Conservation (phyloP, 2,113 vertebrate species). For the Misgurnus anguillicaudatus region DNA sequence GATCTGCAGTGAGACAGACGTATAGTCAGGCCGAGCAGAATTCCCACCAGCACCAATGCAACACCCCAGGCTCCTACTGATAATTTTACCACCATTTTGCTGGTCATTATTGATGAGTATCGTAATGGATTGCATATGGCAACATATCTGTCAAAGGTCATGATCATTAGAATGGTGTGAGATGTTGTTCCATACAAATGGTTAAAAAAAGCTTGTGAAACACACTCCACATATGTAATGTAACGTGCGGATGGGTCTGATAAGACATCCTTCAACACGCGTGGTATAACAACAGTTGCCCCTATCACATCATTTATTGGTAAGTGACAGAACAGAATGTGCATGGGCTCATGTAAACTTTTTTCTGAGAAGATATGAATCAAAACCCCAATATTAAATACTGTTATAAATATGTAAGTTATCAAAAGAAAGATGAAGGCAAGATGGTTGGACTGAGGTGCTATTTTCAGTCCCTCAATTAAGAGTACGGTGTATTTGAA, state of each 20-base stretch:
- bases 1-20: conserved; percentile 48
- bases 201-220: conserved; percentile 59
- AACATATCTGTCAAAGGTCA: no score
- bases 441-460: neutral
- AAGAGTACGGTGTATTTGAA: no score
- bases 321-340: conserved; percentile 66
- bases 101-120: conserved; percentile 61
- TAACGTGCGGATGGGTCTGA: neutral
- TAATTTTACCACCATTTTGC: conserved; percentile 53
- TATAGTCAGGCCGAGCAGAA: conserved; percentile 53
- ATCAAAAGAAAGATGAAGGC: conserved; percentile 58
- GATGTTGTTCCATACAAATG: conserved; percentile 46
- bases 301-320: conserved; percentile 62
- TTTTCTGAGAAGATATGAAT: conserved; percentile 52
- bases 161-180: no score
- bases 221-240: conserved; percentile 58
- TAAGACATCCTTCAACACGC: conserved; percentile 52
- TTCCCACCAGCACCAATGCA: neutral
- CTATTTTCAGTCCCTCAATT: no score
- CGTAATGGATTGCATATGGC: conserved; percentile 45
- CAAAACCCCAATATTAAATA: conserved; percentile 59
- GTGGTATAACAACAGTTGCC: conserved; percentile 50
- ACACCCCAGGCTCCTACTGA: conserved; percentile 53
- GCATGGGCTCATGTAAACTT: conserved; percentile 69
- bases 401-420: conserved; percentile 56